These are phyloP conservation scores for Uria lomvia DNA, from an alignment of 2,113 vertebrate genomes.

Conservation along the genomic window DNA sequence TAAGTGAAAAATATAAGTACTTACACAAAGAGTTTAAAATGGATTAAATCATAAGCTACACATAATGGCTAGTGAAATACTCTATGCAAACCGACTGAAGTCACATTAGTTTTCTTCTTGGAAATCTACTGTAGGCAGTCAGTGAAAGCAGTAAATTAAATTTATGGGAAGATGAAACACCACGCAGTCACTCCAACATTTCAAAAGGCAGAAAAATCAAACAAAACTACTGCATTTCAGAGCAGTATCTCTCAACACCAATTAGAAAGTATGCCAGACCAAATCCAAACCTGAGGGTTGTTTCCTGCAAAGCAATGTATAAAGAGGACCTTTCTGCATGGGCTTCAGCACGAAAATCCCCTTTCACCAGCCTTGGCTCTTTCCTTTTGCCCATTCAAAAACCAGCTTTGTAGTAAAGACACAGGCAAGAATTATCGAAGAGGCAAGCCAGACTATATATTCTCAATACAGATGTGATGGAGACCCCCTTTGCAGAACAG, in stretches of 20 bases:
- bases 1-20: conserved; percentile 38
- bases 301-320: background rate
- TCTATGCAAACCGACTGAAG: background rate
- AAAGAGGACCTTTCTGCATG: background rate
- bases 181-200: background rate
- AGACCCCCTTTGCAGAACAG: background rate
- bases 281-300: background rate
- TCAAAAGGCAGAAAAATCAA: background rate
- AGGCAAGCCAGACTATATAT: background rate
- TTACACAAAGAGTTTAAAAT: conserved; percentile 53
- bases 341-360: background rate
- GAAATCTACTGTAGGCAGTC: background rate
- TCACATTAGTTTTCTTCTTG: conserved; percentile 3
- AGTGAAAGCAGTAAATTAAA: background rate
- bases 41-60: conserved; percentile 38
- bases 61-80: background rate
- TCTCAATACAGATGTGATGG: background rate
- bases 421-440: too few relatives aligned
- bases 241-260: background rate
- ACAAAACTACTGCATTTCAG: background rate
- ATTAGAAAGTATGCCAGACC: background rate
- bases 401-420: background rate
- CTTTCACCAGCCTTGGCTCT: background rate
- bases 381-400: background rate
- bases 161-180: conserved; percentile 2